These are phyloP conservation scores for Polypterus bichir DNA, from an alignment of 2,113 vertebrate species.

Conservation along the genomic window DNA sequence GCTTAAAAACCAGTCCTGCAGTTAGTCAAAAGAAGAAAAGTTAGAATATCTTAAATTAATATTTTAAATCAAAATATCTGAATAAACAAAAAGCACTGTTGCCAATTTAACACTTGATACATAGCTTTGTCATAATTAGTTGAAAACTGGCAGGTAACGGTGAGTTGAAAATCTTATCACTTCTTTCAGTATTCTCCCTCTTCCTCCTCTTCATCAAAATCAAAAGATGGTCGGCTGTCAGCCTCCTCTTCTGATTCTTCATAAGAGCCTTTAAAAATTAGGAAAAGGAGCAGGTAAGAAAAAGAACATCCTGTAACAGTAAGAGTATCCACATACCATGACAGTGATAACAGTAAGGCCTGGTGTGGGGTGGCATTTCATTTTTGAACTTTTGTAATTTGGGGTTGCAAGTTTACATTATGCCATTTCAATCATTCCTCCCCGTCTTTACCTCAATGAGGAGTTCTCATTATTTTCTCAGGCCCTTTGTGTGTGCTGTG, in stretches of 20 bases:
- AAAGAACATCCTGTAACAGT: not conserved
- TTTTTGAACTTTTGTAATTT: too few relatives aligned
- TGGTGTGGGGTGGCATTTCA: too few relatives aligned
- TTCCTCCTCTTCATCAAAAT: conserved; percentile 56
- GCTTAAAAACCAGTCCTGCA: too few relatives aligned
- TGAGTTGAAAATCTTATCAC: too few relatives aligned
- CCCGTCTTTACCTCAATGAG: too few relatives aligned
- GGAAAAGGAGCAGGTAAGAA: conserved; percentile 29
- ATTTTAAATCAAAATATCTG: not conserved
- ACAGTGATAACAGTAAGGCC: too few relatives aligned
- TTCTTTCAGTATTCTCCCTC: conserved; percentile 4
- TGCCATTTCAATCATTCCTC: too few relatives aligned
- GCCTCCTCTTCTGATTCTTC: conserved; percentile 65
- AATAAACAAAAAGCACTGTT: conserved; percentile 5
- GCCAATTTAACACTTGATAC: not conserved
- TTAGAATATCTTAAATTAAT: conserved; percentile 1
- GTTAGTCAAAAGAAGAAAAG: conserved; percentile 17
- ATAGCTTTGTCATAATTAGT: conserved; percentile 6
- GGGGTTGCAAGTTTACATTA: too few relatives aligned
- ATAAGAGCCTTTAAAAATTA: conserved; percentile 51
- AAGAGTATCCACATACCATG: not conserved
- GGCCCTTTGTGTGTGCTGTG: too few relatives aligned
- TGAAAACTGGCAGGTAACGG: too few relatives aligned
- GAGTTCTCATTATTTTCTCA: too few relatives aligned
- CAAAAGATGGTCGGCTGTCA: conserved; percentile 47